phyloP scores from a whole-genome alignment of 2,888 invertebrate species.

The Chouioia cunea region DNA sequence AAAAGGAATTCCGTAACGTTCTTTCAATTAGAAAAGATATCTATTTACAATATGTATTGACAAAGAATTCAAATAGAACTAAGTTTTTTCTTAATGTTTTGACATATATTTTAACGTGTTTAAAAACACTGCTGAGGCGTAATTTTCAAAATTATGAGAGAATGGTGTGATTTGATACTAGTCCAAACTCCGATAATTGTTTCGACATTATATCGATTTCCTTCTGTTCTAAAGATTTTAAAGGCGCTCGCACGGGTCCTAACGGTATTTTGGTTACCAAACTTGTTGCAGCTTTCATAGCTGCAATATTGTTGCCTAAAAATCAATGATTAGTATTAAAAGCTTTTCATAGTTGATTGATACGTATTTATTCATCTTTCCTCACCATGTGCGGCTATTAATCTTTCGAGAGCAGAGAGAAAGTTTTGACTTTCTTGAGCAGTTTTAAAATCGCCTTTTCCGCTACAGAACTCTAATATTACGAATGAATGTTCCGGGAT shows the following conservation, averaged over 20 bases:
- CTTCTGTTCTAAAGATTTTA: conserved; percentile 69
- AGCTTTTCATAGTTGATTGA: not conserved
- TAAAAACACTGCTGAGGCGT: no score
- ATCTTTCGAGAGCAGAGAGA: conserved; percentile 55
- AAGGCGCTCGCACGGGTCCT: conserved; percentile 75
- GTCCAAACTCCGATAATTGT: conserved; percentile 51
- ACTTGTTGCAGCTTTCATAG: conserved; percentile 80
- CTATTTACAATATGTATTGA: no score
- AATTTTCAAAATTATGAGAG: no score
- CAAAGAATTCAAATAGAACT: no score
- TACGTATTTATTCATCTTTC: conserved; percentile 45
- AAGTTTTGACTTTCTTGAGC: conserved; percentile 72
- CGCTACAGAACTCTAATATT: conserved; percentile 72
- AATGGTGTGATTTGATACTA: conserved; percentile 28
- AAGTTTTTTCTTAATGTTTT: no score
- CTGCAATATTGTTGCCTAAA: conserved; percentile 77
- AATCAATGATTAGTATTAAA: not conserved
- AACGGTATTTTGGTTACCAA: conserved; percentile 71
- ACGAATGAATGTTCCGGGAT: conserved; percentile 73
- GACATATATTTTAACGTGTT: no score
- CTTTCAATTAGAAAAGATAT: no score
- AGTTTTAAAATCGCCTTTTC: conserved; percentile 66
- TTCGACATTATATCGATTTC: conserved; percentile 63
- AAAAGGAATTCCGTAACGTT: no score
- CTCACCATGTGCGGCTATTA: conserved; percentile 66